Evolutionary conservation across 2,888 invertebrate genomes (phyloP), one percentile per base, ranked within the genome.

Genomic region (Drosophila antonietae): DNA sequence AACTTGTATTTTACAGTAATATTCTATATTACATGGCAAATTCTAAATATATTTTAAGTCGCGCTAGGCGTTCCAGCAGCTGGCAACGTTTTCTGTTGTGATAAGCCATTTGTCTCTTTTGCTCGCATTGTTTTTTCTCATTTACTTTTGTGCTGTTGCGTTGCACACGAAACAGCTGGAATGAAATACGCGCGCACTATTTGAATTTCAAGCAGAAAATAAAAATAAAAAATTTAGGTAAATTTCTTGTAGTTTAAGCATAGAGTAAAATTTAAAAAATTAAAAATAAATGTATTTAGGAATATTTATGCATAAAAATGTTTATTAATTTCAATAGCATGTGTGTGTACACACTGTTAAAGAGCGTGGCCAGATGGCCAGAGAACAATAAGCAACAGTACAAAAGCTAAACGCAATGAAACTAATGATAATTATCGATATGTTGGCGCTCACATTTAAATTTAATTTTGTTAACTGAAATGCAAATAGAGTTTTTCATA

Each of bases 81-180:
- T 78, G 78, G 78, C 68, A 78, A 10, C 63, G 28, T 18, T 66
- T 31, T 6, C 10, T 7, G 9, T 47, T 23, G 23, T 31, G 5
- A 2, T 1, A 20, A 4, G 23, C 60, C 49, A 43, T 63, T 43
- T 69, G 39, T 73, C 78, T 66, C 73, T n/a, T 61, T 78, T 46
- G 52, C 52, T 37, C 78, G 12, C 64, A 66, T 64, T 46, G 51
- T 12, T 47, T 35, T 68, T 31, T 39, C 31, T 15, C 6, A 37
- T 59, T 56, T 56, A 39, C 52, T 47, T 60, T 31, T 31, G 47
- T 59, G 18, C 33, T 43, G 49, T 56, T 63, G 41, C 57, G 33
- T 37, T 41, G 31, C 49, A 43, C 8, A 44, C 18, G 60, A 79
- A 80, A 75, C 77, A 77, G 75, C 71, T 80, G 77, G 60, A 58